Base-by-base conservation (phyloP, 1,140 invertebrate species). In the Epicauta chinensis region DNA sequence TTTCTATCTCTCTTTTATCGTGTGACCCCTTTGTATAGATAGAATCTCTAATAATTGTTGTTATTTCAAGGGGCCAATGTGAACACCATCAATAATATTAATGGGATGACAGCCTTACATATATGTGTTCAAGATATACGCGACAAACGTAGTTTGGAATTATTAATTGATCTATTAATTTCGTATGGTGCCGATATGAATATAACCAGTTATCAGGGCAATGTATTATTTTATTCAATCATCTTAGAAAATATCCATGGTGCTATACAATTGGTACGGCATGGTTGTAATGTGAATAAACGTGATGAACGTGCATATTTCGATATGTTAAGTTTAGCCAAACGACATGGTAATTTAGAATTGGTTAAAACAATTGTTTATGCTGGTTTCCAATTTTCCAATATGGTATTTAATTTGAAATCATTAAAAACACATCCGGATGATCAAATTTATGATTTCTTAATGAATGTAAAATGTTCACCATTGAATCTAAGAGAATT, bases 31-130 rank as follows among this genome's bases (percentile, higher is more conserved):
- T n/a, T n/a, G n/a, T n/a, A n/a, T n/a, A n/a, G n/a, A n/a, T n/a
- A n/a, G n/a, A n/a, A n/a, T n/a, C n/a, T n/a, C n/a, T n/a, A n/a
- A n/a, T n/a, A n/a, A n/a, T n/a, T n/a, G n/a, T n/a, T n/a, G n/a
- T n/a, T n/a, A n/a, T n/a, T n/a, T n/a, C n/a, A 59, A 75, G 77
- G 75, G 52, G 76, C 74, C 14, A 67, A 71, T 56, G 71, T 71
- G 1, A 78, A 77, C 54, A 68, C 70, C 29, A 63, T 68, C 11
- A 77, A 75, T 58, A 58, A 59, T 49, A 61, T 70, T 16, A 64
- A 65, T 44, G 63, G 67, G 4, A 60, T 56, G 50, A 66, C 74
- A n/a, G 75, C 78, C 5, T 60, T 80, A 2, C 73, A 79, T 43
- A 67, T 77, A 47, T 76, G 77, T 16, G 73, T 80, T 2, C 63